phyloP scores from a whole-genome alignment of 1,140 invertebrate genomes.

The Harlomillsia oculata region DNA sequence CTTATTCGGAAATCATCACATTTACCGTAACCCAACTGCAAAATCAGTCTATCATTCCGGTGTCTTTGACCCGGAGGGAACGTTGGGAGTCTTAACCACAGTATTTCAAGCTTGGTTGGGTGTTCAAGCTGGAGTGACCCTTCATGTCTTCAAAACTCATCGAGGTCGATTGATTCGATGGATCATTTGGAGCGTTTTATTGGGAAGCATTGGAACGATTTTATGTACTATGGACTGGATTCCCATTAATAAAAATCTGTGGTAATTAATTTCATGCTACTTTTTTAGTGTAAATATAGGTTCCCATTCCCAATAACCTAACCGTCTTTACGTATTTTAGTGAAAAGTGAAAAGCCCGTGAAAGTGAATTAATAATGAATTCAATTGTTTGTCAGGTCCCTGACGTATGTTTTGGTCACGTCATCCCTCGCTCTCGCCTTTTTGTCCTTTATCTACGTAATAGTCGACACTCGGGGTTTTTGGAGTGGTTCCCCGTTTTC shows the following conservation, averaged over 20 bases:
- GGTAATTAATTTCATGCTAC: conserved; percentile 39
- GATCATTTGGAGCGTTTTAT: conserved; percentile 43
- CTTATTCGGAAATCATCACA: conserved; percentile 55
- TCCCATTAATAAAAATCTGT: conserved; percentile 54
- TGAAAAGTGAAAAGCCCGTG: too few relatives aligned
- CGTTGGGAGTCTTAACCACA: conserved; percentile 47
- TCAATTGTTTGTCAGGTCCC: conserved; percentile 16
- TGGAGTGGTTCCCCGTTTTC: conserved; percentile 1
- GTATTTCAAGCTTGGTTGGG: conserved; percentile 57
- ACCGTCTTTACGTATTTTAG: too few relatives aligned
- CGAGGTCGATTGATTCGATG: conserved; percentile 37
- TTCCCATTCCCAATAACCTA: too few relatives aligned
- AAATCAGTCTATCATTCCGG: conserved; percentile 52
- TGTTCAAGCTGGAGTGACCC: conserved; percentile 41
- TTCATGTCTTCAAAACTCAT: conserved; percentile 34
- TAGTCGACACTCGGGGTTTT: not conserved
- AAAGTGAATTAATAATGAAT: too few relatives aligned
- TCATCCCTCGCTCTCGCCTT: not conserved
- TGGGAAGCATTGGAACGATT: conserved; percentile 42
- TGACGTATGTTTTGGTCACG: conserved; percentile 4
- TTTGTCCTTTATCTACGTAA: not conserved
- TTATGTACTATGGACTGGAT: conserved; percentile 45
- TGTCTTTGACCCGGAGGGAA: conserved; percentile 70
- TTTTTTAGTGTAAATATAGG: not conserved
- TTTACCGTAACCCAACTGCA: conserved; percentile 56